A percentile compares a stretch with the other conserved stretches of the same genome.
phyloP scores from a whole-genome alignment of 2,113 vertebrate species.

The Bambusicola thoracicus region DNA sequence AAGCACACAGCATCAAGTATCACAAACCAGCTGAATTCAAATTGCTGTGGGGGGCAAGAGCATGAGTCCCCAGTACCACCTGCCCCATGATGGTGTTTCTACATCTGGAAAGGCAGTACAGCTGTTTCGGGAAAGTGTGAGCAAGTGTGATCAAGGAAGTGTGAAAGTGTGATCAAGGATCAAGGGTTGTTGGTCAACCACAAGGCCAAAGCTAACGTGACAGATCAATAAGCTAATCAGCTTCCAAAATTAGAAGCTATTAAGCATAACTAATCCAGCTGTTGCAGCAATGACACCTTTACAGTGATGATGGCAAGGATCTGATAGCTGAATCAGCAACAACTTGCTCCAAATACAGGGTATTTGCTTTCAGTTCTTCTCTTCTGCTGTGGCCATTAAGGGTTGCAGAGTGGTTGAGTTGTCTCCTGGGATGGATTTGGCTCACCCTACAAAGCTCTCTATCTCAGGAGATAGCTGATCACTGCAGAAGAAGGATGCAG shows the following conservation, averaged over 20 bases:
- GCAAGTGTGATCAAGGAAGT: too few relatives aligned
- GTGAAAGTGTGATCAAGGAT: neutral
- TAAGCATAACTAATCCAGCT: neutral
- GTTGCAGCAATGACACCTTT: neutral
- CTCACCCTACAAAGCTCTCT: neutral
- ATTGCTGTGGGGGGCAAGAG: neutral
- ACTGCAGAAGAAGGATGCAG: neutral
- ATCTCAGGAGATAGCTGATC: neutral
- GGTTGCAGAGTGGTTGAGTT: neutral
- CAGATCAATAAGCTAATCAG: slow-evolving; percentile 27
- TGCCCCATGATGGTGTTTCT: fast-evolving
- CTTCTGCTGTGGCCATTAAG: fast-evolving
- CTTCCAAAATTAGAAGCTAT: slow-evolving; percentile 31
- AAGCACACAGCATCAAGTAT: neutral
- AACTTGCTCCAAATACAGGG: neutral
- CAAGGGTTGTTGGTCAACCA: neutral
- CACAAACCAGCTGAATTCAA: neutral
- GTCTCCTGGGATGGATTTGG: neutral
- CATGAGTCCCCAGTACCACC: neutral
- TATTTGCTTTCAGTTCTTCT: neutral
- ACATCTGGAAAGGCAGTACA: neutral
- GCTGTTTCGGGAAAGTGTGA: neutral
- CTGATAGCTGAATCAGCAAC: neutral
- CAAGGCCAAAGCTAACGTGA: neutral
- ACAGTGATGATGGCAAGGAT: neutral